Evolutionary conservation across 2,797 vertebrate species (phyloP).

Genomic region (Manis javanica): DNA sequence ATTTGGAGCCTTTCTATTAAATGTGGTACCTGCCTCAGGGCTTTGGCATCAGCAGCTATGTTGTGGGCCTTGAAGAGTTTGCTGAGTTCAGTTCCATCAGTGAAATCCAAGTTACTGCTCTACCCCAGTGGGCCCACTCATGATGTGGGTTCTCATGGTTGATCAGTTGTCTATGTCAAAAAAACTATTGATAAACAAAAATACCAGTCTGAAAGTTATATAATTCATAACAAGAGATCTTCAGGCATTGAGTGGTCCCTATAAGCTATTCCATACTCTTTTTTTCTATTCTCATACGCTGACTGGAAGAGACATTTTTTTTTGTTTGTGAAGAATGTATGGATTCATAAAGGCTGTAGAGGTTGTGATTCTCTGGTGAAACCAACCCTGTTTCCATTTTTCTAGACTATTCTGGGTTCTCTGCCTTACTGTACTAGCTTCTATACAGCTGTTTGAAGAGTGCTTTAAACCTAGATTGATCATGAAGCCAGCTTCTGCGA

Average conservation of each 20-base stretch:
- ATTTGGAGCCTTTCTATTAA: background rate
- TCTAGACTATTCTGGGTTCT: background rate
- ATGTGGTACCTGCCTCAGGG: background rate
- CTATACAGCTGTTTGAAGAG: background rate
- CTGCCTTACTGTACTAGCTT: background rate
- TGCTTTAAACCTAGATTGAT: background rate
- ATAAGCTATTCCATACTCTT: background rate
- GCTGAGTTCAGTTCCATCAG: background rate
- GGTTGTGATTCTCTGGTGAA: background rate
- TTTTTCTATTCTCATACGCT: background rate
- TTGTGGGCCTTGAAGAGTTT: slow-evolving; percentile 6
- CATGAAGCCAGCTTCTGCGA: background rate
- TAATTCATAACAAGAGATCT: background rate
- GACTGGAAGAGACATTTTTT: background rate
- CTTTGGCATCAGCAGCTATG: background rate
- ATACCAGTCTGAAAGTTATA: background rate
- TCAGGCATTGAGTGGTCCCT: background rate
- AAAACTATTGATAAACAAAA: background rate
- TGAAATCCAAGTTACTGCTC: background rate
- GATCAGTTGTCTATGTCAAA: background rate
- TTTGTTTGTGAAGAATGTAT: background rate
- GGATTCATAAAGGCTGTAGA: background rate
- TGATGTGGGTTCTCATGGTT: background rate
- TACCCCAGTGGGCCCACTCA: background rate
- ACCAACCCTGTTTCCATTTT: background rate